Conservation (phyloP, 2,113 vertebrate species). For the Pontoporia blainvillei region DNA sequence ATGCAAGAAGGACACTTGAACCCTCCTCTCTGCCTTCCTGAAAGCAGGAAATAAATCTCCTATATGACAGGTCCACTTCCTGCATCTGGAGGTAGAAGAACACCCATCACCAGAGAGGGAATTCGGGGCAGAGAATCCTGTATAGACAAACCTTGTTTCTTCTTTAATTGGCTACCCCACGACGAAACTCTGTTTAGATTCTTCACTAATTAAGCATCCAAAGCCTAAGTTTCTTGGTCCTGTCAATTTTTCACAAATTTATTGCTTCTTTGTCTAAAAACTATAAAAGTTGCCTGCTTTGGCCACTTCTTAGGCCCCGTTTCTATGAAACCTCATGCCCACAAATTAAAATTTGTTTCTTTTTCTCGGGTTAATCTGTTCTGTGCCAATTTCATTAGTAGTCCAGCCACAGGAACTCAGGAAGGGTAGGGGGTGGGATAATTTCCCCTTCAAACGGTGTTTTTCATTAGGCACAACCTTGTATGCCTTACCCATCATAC, state of each 20-base stretch:
- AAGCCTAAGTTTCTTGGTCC: neutral
- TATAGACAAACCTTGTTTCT: neutral
- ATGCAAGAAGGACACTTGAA: neutral
- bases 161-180: neutral
- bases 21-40: neutral
- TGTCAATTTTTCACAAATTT: neutral
- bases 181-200: neutral
- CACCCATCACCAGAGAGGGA: neutral
- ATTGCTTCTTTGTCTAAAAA: neutral
- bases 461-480: neutral
- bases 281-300: neutral
- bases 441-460: neutral
- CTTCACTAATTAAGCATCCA: neutral
- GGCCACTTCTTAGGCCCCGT: neutral
- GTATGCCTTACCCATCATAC: neutral
- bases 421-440: neutral
- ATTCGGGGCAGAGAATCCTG: neutral
- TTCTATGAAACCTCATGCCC: neutral
- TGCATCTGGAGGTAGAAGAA: neutral
- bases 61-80: neutral
- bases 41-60: neutral
- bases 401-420: neutral
- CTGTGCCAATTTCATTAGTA: neutral
- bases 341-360: neutral
- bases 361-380: neutral